phyloP scores from a whole-genome alignment of 64 coral and sea anemone genomes.

The Montipora cactus region DNA sequence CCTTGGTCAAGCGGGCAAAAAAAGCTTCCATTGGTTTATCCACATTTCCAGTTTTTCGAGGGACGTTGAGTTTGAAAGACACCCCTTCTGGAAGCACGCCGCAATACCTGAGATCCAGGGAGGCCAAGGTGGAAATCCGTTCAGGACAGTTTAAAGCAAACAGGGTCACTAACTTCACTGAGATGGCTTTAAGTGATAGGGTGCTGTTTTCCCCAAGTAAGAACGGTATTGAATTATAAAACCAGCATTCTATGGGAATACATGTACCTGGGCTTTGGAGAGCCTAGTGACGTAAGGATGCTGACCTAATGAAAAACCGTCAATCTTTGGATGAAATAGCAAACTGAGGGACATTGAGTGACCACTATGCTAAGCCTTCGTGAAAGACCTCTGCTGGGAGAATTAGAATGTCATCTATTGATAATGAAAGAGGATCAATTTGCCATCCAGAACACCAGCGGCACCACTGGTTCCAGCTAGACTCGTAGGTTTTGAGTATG shows the following conservation, averaged over 20 bases:
- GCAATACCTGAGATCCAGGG: conserved; percentile 14
- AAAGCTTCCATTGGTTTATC: background rate
- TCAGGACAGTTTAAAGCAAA: conserved; percentile 16
- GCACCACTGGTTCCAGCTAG: background rate
- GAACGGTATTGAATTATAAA: background rate
- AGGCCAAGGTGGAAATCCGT: conserved; percentile 3
- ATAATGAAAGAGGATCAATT: too few relatives aligned
- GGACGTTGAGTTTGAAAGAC: background rate
- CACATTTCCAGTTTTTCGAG: too few relatives aligned
- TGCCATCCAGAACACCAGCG: background rate
- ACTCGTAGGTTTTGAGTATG: conserved; percentile 47
- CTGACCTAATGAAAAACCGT: too few relatives aligned
- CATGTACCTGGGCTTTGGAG: conserved; percentile 3
- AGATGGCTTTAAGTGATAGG: conserved; percentile 7
- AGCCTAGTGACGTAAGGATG: too few relatives aligned
- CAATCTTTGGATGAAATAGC: conserved; percentile 22
- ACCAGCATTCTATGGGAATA: conserved; percentile 26
- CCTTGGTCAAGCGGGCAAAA: background rate
- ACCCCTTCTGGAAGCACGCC: background rate
- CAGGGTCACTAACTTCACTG: conserved; percentile 20
- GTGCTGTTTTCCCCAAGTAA: background rate
- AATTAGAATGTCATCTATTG: too few relatives aligned
- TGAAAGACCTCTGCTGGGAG: too few relatives aligned
- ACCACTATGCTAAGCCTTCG: too few relatives aligned
- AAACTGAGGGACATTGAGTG: too few relatives aligned